Base-by-base conservation (phyloP, 1,140 invertebrate genomes). In the Sogatella furcifera region DNA sequence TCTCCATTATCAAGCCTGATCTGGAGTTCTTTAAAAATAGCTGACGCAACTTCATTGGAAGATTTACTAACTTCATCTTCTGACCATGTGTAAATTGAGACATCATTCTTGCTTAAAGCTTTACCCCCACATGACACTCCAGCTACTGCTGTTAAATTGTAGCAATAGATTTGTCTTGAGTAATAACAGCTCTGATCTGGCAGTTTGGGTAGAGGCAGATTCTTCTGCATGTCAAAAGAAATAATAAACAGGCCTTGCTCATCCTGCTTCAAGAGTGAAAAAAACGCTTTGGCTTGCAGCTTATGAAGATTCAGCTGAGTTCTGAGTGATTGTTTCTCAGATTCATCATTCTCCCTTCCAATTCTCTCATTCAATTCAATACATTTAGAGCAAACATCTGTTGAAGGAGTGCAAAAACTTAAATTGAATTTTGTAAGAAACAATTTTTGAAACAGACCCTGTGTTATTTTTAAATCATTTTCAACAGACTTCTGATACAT, bases 111-210 rank as follows among this genome's bases (percentile, higher is more conserved):
- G n/a, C 13, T 52, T 31, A 17, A 31, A 28, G 24, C 24, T 28
- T 28, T 28, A 21, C 22, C 21, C 17, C 13, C 22, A 28, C 55
- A 17, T 38, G 55, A 59, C 24, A 11, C 19, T 17, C 60, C 55
- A 38, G 57, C 8, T 43, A 21, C 22, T 15, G 63, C 61, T 31
- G 61, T 63, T 21, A 62, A 64, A 43, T 64, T 64, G 46, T 63
- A 64, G 21, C 49, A 31, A 44, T 61, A 64, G 15, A 63, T 10
- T 58, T 63, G 62, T 52, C 62, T 63, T 13, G 19, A 14, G 42
- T 62, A 63, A 42, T 63, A 63, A 24, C 52, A 61, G 14, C 17
- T 14, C 49, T 63, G 62, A 46, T 63, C 62, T 10, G 59, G 49
- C 19, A 63, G 19, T 52, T 63, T 63, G 21, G 62, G 62, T 31